Base-by-base conservation (phyloP, 2,797 vertebrate species). In the Ispidina lecontei region DNA sequence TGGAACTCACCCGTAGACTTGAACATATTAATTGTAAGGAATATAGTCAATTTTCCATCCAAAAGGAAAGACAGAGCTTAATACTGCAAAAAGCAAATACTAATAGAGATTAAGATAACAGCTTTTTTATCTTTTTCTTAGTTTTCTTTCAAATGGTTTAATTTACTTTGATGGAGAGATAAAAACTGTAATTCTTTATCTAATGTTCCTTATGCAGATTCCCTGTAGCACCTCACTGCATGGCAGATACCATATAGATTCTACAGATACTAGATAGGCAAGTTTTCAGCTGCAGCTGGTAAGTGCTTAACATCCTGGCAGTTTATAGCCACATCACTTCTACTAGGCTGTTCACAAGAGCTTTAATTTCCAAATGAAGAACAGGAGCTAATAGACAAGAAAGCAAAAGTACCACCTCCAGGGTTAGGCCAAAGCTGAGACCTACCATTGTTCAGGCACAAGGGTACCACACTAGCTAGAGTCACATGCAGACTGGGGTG, bases 391-490 rank as follows among this genome's bases (percentile, higher is more conserved):
- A 39, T 2, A 11, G 52, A 54, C 33, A 82, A 35, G 18, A 43
- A 9, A 9, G 12, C 18, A 52, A 60, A 86, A 67, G 2, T 1
- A 5, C 13, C 54, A 31, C 25, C 17, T 63, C 14, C 23, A 60
- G 35, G 31, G 4, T 49, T 14, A 68, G 7, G 8, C 31, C 31
- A 54, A 56, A 54, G 41, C 25, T 51, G 14, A 67, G 22, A 41
- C 3, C 28, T 49, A 46, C 21, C 3, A 4, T 33, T 0, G 0
- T 33, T 73, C 29, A 68, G 26, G 17, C 6, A 1, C 13, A 20
- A 22, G 13, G 21, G 7, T 9, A 14, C 29, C 39, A 4, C 39
- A 10, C 12, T 2, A 1, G 6, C 16, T 8, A 5, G 18, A 52
- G 17, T n/a, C 29, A 20, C 28, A 12, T 5, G 7, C 17, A 18